Conservation (phyloP, 2,797 vertebrate genomes). For the Ctenosaura bakeri region DNA sequence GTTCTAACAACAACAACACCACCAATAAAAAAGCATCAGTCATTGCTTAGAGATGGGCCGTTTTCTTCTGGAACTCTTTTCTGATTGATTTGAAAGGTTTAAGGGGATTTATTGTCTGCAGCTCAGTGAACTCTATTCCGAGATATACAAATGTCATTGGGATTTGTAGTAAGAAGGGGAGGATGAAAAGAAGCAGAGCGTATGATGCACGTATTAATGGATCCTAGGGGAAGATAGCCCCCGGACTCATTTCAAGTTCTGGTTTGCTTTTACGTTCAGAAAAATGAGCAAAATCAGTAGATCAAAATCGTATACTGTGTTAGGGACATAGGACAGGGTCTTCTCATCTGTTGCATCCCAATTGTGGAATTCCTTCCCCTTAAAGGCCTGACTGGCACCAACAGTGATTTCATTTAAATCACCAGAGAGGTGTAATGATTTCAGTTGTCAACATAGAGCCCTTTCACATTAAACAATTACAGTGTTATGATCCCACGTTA, state of each 20-base stretch:
- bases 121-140: slow-evolving; percentile 9
- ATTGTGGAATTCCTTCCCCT: too few relatives aligned
- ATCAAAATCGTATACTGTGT: not conserved
- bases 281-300: not conserved
- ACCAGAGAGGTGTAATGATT: too few relatives aligned
- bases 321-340: too few relatives aligned
- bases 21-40: not conserved
- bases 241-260: not conserved
- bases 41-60: slow-evolving; percentile 12
- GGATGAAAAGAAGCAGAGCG: not conserved
- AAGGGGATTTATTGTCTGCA: not conserved
- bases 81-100: slow-evolving; percentile 38
- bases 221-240: not conserved
- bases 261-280: not conserved
- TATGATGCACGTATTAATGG: not conserved
- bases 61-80: not conserved
- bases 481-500: too few relatives aligned
- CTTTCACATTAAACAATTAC: too few relatives aligned
- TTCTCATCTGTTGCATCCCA: too few relatives aligned
- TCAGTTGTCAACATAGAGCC: too few relatives aligned
- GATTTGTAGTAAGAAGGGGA: not conserved
- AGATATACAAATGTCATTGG: not conserved
- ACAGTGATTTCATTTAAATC: too few relatives aligned
- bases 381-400: too few relatives aligned
- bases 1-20: not conserved